Percentiles rank a stretch among this genome's conserved stretches.
Conservation (phyloP, 2,888 invertebrate species). For the Ophion costatus region DNA sequence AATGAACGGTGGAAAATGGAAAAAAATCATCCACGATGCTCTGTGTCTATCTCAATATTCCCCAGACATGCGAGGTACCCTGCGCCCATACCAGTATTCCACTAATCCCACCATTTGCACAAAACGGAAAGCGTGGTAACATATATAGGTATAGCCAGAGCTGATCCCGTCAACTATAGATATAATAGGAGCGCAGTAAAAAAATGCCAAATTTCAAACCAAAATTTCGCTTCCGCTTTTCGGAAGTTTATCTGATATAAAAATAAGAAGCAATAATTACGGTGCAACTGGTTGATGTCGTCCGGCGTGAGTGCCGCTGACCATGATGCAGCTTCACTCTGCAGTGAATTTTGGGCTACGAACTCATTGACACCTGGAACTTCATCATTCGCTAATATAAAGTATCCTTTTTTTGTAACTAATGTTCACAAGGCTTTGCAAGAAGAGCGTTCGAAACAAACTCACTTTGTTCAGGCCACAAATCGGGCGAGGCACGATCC, state of each 20-base stretch:
- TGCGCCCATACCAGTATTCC: no score
- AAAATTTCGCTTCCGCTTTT: no score
- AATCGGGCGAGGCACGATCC: constrained; percentile 96
- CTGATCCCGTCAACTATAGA: no score
- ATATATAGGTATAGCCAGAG: no score
- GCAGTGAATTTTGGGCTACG: constrained; percentile 88
- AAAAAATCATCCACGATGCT: no score
- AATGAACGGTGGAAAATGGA: no score
- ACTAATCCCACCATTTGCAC: background rate
- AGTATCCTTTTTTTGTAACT: constrained; percentile 62
- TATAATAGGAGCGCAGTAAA: no score
- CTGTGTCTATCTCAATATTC: no score
- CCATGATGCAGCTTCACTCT: constrained; percentile 88
- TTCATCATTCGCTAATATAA: constrained; percentile 81
- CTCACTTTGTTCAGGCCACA: constrained; percentile 98
- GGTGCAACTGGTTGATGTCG: constrained; percentile 90
- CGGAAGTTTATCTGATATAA: no score
- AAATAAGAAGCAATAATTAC: constrained; percentile 84
- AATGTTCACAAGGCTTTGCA: constrained; percentile 3
- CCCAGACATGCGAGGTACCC: no score
- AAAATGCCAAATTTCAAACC: background rate
- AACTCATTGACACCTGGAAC: constrained; percentile 97
- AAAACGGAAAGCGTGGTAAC: background rate
- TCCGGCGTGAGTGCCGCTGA: constrained; percentile 89
- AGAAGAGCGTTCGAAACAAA: constrained; percentile 66